Evolutionary conservation across 2,888 invertebrate species (phyloP), one percentile per base, ranked within the genome.

Genomic region (Apodemia duryi): DNA sequence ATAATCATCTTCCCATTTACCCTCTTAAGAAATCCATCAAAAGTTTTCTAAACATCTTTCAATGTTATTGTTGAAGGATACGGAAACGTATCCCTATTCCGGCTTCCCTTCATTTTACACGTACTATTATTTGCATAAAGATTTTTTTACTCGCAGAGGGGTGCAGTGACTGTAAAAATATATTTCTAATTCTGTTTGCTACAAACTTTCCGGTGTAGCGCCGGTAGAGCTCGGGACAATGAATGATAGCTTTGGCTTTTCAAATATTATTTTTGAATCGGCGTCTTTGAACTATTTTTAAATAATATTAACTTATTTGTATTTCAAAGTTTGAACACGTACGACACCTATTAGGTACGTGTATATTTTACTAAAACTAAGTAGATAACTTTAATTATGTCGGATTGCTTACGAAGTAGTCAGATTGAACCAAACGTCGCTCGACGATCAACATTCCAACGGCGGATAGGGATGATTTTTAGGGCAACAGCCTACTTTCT

Each of bases 121-220:
- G 87, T 88, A 87, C 83, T 85, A 79, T 86, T 91, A 91, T 91
- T 91, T 91, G 91, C 91, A 90, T 91, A 88, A 87, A 86, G 82
- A 83, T 86, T 87, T 88, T 54, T 87, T 82, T 83, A 77, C 77
- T 69, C 73, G 46, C 32, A 74, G 77, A 79, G 82, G 84, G 87
- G 85, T 81, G 80, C 74, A 75, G 77, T 81, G 83, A 83, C 78
- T 83, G 82, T 88, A 88, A 88, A 91, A 91, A 91, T 91, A 89
- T 83, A 85, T 87, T 89, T 91, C 91, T 91, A 90, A 91, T 89
- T 91, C 85, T 80, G 88, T 89, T 78, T 81, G 75, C 74, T 76
- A 79, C 77, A 69, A 78, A 82, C 82, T 86, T 88, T 88, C 89
- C 90, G 85, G 86, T 85, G 79, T 75, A 72, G 74, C 73, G 76